These are phyloP conservation scores for Zaprionus ornatus DNA, from an alignment of 1,140 invertebrate species.

Conservation along the genomic window DNA sequence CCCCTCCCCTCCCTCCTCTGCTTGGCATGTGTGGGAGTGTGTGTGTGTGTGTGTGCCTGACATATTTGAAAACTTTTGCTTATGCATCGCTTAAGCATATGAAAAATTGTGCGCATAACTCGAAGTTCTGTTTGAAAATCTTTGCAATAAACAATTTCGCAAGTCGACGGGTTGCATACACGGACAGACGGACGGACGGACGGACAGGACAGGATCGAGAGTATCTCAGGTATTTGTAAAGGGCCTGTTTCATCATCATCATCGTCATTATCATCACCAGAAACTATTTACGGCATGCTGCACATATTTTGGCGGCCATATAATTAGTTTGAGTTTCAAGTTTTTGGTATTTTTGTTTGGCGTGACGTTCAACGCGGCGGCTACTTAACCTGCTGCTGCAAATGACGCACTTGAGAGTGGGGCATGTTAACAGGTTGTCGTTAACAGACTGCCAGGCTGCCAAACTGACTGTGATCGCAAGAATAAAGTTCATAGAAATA, in stretches of 20 bases:
- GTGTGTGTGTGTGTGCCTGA: conserved; percentile 20
- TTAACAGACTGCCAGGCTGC: conserved; percentile 10
- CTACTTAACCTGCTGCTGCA: conserved; percentile 9
- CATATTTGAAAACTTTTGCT: conserved; percentile 57
- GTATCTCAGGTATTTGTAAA: conserved; percentile 33
- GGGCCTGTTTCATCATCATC: neutral
- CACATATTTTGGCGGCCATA: conserved; percentile 19
- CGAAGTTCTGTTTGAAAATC: conserved; percentile 39
- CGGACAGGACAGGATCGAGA: neutral
- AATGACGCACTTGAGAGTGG: conserved; percentile 11
- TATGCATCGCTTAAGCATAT: conserved; percentile 19
- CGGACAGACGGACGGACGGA: neutral
- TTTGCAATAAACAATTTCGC: conserved; percentile 44
- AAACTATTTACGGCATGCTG: conserved; percentile 23
- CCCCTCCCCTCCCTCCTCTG: no score
- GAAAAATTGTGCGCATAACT: conserved; percentile 52
- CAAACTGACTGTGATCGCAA: no score
- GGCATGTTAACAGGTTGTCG: conserved; percentile 24
- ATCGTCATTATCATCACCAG: neutral
- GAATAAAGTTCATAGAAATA: no score
- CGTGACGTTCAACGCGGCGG: neutral
- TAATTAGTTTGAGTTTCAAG: conserved; percentile 43
- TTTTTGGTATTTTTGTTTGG: neutral
- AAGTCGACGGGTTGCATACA: conserved; percentile 9
- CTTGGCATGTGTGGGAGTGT: conserved; percentile 7